phyloP scores from a whole-genome alignment of 2,888 invertebrate species.

The Orchesellides sinensis region DNA sequence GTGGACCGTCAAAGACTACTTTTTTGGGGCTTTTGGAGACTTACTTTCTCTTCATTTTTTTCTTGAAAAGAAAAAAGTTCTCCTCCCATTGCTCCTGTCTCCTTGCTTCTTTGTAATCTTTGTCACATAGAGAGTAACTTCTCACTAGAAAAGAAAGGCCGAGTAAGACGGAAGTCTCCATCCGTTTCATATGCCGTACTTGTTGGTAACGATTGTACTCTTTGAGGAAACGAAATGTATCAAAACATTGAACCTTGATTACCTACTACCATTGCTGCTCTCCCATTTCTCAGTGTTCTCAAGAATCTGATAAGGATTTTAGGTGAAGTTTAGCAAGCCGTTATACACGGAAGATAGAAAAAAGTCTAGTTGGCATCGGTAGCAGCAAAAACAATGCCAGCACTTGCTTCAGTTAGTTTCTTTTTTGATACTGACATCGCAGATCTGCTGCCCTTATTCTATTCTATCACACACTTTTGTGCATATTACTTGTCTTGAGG shows the following conservation, averaged over 20 bases:
- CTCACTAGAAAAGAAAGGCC: conserved; percentile 7
- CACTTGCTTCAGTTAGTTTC: background rate
- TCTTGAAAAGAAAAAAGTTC: conserved; percentile 3
- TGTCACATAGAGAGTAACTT: background rate
- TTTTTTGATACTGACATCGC: background rate
- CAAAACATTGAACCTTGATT: conserved; percentile 37
- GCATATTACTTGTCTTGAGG: conserved; percentile 26
- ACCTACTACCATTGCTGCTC: conserved; percentile 27
- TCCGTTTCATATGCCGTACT: conserved; percentile 35
- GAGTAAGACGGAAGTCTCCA: conserved; percentile 33
- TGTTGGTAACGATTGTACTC: background rate
- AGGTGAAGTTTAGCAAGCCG: conserved; percentile 9
- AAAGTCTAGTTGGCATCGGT: conserved; percentile 29
- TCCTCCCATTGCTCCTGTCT: background rate
- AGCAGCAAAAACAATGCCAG: background rate
- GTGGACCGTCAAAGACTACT: conserved; percentile 1
- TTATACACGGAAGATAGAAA: no score
- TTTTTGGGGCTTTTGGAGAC: conserved; percentile 32
- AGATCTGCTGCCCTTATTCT: conserved; percentile 32
- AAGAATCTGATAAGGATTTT: conserved; percentile 45
- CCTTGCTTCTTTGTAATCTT: background rate
- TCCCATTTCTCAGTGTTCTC: background rate
- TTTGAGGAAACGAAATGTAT: conserved; percentile 8
- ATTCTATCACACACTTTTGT: conserved; percentile 6
- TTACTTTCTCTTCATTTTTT: background rate